These are phyloP conservation scores for Theocolax elegans DNA, from an alignment of 1,140 invertebrate genomes.

Conservation along the genomic window DNA sequence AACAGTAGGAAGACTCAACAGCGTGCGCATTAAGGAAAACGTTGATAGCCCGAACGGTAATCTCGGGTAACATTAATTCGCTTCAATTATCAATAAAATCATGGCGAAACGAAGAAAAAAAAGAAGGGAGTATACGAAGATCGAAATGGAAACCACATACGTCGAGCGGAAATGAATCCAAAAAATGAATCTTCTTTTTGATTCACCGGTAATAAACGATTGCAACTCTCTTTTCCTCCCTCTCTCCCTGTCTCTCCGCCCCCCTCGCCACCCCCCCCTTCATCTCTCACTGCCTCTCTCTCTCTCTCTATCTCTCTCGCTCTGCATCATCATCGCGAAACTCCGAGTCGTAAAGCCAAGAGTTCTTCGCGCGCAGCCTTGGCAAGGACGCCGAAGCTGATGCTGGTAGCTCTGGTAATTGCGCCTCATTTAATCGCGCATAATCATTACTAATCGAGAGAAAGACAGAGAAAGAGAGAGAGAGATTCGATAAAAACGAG, in stretches of 20 bases:
- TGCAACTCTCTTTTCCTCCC: no score
- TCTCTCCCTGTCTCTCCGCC: no score
- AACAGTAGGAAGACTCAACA: no score
- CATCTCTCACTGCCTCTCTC: no score
- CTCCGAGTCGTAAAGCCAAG: constrained; percentile 25
- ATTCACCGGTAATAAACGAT: constrained; percentile 33
- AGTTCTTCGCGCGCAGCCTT: constrained; percentile 55
- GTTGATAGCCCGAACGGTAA: background rate
- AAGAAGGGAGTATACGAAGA: no score
- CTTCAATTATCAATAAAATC: constrained; percentile 37
- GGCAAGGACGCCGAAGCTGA: constrained; percentile 58
- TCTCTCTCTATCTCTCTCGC: no score
- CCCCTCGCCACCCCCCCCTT: no score
- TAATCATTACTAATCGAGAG: constrained; percentile 63
- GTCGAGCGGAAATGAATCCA: constrained; percentile 29
- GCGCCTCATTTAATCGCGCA: constrained; percentile 59
- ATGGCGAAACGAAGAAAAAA: background rate
- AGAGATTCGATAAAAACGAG: constrained; percentile 18
- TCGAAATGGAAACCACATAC: background rate
- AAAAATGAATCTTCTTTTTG: background rate
- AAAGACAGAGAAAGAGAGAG: no score
- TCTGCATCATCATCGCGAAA: no score
- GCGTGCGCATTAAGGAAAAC: background rate
- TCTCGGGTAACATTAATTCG: constrained; percentile 23
- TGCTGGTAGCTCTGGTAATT: constrained; percentile 50